These are phyloP conservation scores for Agonum fuliginosum DNA, from an alignment of 2,888 invertebrate species.

Conservation along the genomic window DNA sequence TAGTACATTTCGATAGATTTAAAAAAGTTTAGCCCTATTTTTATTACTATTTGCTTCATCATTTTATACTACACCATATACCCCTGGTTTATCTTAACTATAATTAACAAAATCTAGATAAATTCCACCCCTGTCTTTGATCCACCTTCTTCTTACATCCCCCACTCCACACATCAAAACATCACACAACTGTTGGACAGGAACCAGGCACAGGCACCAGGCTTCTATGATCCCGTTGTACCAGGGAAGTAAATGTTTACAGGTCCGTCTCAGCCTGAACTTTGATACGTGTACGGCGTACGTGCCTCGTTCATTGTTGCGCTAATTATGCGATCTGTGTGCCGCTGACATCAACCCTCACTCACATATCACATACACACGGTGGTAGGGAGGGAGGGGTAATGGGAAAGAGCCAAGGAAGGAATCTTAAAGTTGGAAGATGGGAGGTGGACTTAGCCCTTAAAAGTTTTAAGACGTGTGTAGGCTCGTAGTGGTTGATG, in stretches of 20 bases:
- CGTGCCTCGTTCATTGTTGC: constrained; percentile 40
- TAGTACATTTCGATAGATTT: too few relatives aligned
- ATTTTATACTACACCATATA: too few relatives aligned
- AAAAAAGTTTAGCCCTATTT: too few relatives aligned
- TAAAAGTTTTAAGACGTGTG: too few relatives aligned
- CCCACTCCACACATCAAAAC: too few relatives aligned
- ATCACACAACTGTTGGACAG: too few relatives aligned
- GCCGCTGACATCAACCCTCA: constrained; percentile 24
- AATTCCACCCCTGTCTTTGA: too few relatives aligned
- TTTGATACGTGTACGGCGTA: constrained; percentile 26
- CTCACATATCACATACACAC: constrained; percentile 10
- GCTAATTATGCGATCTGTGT: constrained; percentile 47
- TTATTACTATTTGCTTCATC: too few relatives aligned
- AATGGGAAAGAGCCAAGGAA: not conserved
- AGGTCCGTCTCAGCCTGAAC: constrained; percentile 31
- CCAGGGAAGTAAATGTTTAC: constrained; percentile 37
- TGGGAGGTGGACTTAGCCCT: not conserved
- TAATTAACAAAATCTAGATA: too few relatives aligned
- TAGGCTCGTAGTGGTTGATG: too few relatives aligned
- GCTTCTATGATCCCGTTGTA: not conserved
- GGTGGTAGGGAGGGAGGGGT: not conserved
- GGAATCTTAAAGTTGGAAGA: not conserved
- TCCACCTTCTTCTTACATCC: too few relatives aligned
- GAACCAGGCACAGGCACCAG: not conserved
- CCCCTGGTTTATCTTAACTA: too few relatives aligned